Evolutionary conservation across 2,113 vertebrate species (phyloP).

Genomic region (Ardeotis arabs): DNA sequence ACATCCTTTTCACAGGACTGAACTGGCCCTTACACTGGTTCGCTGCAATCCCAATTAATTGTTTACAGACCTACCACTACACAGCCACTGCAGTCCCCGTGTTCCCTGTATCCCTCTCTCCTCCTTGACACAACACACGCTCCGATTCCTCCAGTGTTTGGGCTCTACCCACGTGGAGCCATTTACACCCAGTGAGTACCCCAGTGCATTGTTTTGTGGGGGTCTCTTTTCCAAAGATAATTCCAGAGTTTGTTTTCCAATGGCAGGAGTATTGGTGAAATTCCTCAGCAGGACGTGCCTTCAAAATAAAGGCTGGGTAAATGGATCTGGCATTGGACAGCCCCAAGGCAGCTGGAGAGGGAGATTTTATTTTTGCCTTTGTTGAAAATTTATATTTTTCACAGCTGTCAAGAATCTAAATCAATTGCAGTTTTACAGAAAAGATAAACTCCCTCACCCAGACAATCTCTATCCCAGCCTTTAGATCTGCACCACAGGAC

Average conservation of each 20-base stretch:
- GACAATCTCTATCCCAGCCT: constrained; percentile 63
- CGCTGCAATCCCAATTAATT: not conserved
- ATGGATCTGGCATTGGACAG: constrained; percentile 32
- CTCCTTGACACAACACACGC: not conserved
- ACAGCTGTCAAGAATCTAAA: constrained; percentile 68
- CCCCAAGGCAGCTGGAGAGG: constrained; percentile 17
- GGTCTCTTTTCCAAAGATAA: constrained; percentile 19
- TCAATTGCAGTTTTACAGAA: constrained; percentile 63
- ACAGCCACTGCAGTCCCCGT: not conserved
- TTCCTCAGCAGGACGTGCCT: not conserved
- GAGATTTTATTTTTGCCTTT: constrained; percentile 53
- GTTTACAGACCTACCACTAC: not conserved
- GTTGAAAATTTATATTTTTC: constrained; percentile 58
- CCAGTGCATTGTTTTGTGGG: not conserved
- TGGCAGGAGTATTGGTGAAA: not conserved
- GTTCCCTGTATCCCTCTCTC: not conserved
- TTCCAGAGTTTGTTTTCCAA: constrained; percentile 4
- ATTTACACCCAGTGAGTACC: not conserved
- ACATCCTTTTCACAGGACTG: not conserved
- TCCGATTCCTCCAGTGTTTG: not conserved
- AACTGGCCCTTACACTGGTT: not conserved
- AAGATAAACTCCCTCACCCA: constrained; percentile 62
- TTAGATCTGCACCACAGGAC: constrained; percentile 66
- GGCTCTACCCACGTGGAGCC: not conserved
- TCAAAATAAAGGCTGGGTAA: constrained; percentile 41